Conservation (phyloP, 2,113 vertebrate genomes). For the Psammodynastes pulverulentus region DNA sequence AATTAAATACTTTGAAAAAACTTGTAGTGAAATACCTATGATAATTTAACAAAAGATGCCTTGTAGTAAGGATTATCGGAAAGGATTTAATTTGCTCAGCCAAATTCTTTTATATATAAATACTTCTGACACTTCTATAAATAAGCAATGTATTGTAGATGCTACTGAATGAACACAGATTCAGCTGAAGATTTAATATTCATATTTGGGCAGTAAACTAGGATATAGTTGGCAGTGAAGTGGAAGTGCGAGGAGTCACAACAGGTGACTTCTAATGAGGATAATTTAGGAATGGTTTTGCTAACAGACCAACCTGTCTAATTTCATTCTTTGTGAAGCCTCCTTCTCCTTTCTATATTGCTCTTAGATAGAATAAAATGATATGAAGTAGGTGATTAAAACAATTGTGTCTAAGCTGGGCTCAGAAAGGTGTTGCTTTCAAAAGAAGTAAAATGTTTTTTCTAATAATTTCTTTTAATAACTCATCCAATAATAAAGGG, state of each 20-base stretch:
- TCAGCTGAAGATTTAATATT: not conserved
- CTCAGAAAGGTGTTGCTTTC: not conserved
- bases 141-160: not conserved
- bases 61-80: not conserved
- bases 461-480: not conserved
- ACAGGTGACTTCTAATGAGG: not conserved
- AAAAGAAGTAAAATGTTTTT: not conserved
- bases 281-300: not conserved
- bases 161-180: no score
- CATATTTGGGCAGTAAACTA: not conserved
- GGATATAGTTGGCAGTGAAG: not conserved
- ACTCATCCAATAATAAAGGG: not conserved
- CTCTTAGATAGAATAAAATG: not conserved
- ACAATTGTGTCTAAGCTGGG: not conserved
- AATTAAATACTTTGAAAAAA: not conserved
- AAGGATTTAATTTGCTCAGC: not conserved
- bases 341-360: not conserved
- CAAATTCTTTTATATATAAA: not conserved
- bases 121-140: not conserved
- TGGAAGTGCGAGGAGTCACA: not conserved
- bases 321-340: not conserved
- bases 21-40: not conserved
- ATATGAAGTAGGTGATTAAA: not conserved
- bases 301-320: not conserved
- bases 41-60: not conserved